Base-by-base conservation (phyloP, 2,113 vertebrate species). In the Oplegnathus fasciatus region DNA sequence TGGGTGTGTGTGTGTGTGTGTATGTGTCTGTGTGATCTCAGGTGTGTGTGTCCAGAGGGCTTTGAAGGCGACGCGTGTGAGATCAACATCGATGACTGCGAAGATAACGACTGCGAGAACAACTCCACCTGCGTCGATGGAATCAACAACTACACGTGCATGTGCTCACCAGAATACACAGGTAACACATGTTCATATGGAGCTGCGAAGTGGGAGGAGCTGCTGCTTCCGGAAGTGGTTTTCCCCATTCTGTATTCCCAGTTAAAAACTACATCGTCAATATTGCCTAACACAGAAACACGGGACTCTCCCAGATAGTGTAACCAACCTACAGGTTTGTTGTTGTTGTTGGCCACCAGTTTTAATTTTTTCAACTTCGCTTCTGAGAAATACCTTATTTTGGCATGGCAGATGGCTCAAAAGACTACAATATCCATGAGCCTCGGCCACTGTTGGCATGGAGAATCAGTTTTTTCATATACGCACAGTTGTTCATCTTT, bases 31-130 rank as follows among this genome's bases (percentile, higher is more conserved):
- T 83, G 52, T 40, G 10, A 37, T 71, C 48, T 57, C 81, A 99
- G 98, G 98, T 99, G 98, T 93, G 94, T 96, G 88, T 99, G 98
- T 93, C 95, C 96, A 5, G 98, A 99, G 62, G 98, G 98, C 60
- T 99, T 99, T 89, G 98, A 99, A 94, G 98, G 98, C 32, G 97
- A 98, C 86, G 88, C 94, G 14, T 99, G 98, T 89, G 97, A 99
- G 94, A 90, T 97, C 91, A 99, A 99, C 88, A 94, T 99, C n/a
- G 98, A 99, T 64, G 98, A 99, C 89, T 99, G 98, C 83, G 98
- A 99, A 91, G 98, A 99, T 81, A 99, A 99, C 70, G 98, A 99
- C 94, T 99, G 98, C 85, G 98, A 99, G 92, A 99, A 99, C 93
- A 99, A 99, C 92, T 97, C 98, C 48, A 99, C 98, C 4, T 99